Base-by-base conservation (phyloP, 2,113 vertebrate genomes). In the Puffinus mauretanicus region DNA sequence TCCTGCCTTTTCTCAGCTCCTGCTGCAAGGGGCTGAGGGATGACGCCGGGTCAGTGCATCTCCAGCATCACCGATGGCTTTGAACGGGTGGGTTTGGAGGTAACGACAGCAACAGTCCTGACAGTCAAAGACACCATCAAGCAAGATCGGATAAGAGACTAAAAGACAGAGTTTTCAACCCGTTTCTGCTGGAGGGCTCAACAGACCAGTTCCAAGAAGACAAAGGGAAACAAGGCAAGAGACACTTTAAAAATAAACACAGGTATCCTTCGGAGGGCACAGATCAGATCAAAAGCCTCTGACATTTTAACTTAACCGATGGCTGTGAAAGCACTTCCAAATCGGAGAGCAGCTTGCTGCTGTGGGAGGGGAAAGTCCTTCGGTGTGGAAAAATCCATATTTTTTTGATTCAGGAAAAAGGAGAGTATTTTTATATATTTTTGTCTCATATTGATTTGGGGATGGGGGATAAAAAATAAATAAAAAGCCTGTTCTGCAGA, bases 81-180 rank as follows among this genome's bases (percentile, higher is more conserved):
- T 13, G 25, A 32, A 9, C 2, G 2, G 7, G 51, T 0, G 8
- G 18, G n/a, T 21, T 61, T 1, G 0, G 40, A 61, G 51, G 64
- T 34, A 58, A 57, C 0, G 2, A 40, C 52, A 83, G 49, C 47
- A 36, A 38, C 5, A 3, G n/a, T 6, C 51, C 55, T 58, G 54
- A 17, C 71, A 67, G 73, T 25, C 67, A 66, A 61, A 80, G 83
- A 1, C 36, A 22, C 7, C 54, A 40, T 5, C 2, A 7, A 75
- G 36, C 21, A 60, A 34, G 20, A 81, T 9, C 5, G 1, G 51
- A 12, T 5, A 8, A 52, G 55, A 32, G 9, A 25, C 38, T 16
- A 49, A 76, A 61, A 64, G 24, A n/a, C 46, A 71, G 44, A 73
- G 34, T 40, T 87, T 75, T 83, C 34, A 51, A 24, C 24, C 19